Evolutionary conservation across 2,113 vertebrate species (phyloP).

Genomic region (Cinclus mexicanus): DNA sequence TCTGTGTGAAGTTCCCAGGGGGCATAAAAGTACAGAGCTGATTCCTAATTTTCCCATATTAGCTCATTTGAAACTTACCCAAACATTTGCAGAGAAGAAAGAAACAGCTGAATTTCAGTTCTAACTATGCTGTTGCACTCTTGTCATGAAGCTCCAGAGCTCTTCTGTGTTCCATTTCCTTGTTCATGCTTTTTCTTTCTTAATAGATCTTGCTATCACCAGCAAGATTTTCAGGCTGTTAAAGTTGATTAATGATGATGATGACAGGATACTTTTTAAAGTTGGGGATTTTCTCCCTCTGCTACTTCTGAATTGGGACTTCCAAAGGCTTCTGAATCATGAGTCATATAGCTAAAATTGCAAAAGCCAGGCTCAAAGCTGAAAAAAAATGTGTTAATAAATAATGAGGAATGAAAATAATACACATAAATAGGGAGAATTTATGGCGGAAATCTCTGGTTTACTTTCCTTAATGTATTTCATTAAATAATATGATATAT

Average conservation of each 20-base stretch:
- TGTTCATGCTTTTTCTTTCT: neutral
- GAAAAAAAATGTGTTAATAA: neutral
- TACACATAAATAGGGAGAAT: neutral
- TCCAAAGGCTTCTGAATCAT: conserved; percentile 15
- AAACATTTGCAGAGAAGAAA: neutral
- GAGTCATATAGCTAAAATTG: neutral
- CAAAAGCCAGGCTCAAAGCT: neutral
- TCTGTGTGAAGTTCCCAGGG: neutral
- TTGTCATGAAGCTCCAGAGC: neutral
- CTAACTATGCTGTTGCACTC: neutral
- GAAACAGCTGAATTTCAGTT: neutral
- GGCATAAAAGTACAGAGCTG: neutral
- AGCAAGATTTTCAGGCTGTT: conserved; percentile 14
- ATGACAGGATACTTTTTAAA: neutral
- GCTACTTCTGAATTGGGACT: neutral
- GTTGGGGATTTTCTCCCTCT: neutral
- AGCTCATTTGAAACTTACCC: neutral
- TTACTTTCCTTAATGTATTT: neutral
- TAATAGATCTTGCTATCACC: neutral
- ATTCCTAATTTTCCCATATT: neutral
- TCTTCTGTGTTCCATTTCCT: neutral
- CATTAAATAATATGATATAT: neutral
- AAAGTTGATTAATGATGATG: neutral
- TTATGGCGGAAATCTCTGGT: neutral
- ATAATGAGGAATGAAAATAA: neutral